Evolutionary conservation across 2,113 vertebrate genomes (phyloP), one percentile per base, ranked within the genome.

Genomic region (Geothlypis trichas): DNA sequence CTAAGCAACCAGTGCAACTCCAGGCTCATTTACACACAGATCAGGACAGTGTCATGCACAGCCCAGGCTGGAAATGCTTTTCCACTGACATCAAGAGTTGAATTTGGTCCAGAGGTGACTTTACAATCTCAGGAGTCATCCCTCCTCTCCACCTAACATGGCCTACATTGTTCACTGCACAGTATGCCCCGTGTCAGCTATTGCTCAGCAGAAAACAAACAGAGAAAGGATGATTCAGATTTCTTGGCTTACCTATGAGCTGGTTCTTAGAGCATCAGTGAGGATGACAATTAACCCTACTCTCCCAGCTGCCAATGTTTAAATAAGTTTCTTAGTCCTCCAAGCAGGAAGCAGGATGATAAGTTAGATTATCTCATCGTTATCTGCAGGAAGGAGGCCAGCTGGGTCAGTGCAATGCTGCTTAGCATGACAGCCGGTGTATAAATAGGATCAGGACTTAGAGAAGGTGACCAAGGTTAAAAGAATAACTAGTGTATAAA

Each of bases 391-490:
- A 84, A 92, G 66, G 66, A 91, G 84, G 89, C 66, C 74, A 61
- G 62, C 74, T 86, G 80, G 86, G 85, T 90, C 79, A 59, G 51
- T 61, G 42, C 87, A 79, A 37, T 15, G 0, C 77, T 19, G 42
- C 81, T 93, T 77, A 85, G 37, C 62, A 16, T 30, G 66, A 21
- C 62, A 91, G 35, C 18, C 18, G 0, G 37, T 35, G 16, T 47
- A 93, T 71, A 96, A 96, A 96, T 85, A 95, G 78, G 42, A 52
- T 58, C 71, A 57, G 84, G 41, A 24, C 49, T 82, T 76, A 82
- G 15, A 80, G 55, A 93, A 69, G 63, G 35, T 87, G 65, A 42
- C 63, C 75, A 68, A 73, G 90, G 63, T 79, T 86, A 88, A 88
- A 93, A 58, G 88, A 83, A 86, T 80, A 93, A 80, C 58, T 69